Evolutionary conservation across 2,888 invertebrate species (phyloP).

Genomic region (Thecocarcelia acutangulata): DNA sequence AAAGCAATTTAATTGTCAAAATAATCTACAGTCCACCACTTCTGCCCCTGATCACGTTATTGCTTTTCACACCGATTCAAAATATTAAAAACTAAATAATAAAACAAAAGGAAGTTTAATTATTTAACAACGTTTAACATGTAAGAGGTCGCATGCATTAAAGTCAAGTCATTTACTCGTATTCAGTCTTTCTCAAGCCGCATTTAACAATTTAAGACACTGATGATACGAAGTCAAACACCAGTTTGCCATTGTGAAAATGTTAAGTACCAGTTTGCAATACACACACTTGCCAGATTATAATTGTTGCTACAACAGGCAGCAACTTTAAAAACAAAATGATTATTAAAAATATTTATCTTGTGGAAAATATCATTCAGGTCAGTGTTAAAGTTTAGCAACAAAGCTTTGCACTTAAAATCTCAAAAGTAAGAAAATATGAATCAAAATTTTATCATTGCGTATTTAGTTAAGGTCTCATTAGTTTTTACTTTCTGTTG

Average conservation of each 20-base stretch:
- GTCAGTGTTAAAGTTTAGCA: conserved; percentile 68
- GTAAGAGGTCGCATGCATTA: conserved; percentile 62
- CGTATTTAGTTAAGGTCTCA: not conserved
- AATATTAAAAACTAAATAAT: conserved; percentile 41
- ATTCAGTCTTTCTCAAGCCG: conserved; percentile 27
- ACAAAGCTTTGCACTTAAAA: conserved; percentile 28
- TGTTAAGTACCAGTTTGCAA: conserved; percentile 13
- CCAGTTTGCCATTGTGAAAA: conserved; percentile 45
- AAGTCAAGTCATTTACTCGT: conserved; percentile 35
- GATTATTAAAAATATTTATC: conserved; percentile 51
- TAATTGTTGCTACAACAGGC: conserved; percentile 48
- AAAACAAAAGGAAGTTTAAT: conserved; percentile 60
- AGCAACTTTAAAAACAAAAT: conserved; percentile 1
- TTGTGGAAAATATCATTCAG: conserved; percentile 65
- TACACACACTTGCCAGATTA: conserved; percentile 42
- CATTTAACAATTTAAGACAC: conserved; percentile 44
- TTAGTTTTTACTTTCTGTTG: too few relatives aligned
- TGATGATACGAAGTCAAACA: conserved; percentile 35
- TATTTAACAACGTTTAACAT: conserved; percentile 62
- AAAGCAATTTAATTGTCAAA: conserved; percentile 56
- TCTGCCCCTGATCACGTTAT: not conserved
- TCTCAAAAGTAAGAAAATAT: conserved; percentile 32
- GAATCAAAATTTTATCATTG: conserved; percentile 8
- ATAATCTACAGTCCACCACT: conserved; percentile 9
- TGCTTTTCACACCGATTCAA: conserved; percentile 18